Conservation (phyloP, 2,888 invertebrate genomes). For the Seladonia tumulorum region DNA sequence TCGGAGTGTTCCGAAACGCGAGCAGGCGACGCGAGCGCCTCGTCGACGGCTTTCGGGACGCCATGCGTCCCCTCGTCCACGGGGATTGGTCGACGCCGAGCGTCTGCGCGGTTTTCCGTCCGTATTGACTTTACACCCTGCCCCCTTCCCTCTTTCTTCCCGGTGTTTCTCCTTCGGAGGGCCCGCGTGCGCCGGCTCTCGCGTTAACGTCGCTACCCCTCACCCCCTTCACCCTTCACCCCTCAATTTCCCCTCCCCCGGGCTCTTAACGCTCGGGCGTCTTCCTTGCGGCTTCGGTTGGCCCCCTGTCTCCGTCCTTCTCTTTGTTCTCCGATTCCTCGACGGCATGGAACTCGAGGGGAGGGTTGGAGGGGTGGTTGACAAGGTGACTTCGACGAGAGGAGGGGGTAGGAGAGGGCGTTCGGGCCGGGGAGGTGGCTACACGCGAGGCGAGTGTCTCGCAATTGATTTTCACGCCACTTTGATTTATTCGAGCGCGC, state of each 20-base stretch:
- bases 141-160: constrained; percentile 29
- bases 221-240: neutral
- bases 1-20: constrained; percentile 26
- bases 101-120: constrained; percentile 77
- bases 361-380: constrained; percentile 22
- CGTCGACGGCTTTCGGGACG: constrained; percentile 29
- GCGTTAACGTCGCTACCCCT: neutral
- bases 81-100: constrained; percentile 75
- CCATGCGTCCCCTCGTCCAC: constrained; percentile 73
- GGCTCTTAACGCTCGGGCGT: neutral
- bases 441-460: constrained; percentile 76
- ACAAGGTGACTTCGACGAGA: neutral
- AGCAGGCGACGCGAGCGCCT: constrained; percentile 40
- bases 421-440: neutral
- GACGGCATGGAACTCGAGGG: neutral
- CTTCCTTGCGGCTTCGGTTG: neutral
- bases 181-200: constrained; percentile 19
- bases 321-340: constrained; percentile 7
- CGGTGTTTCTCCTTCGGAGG: constrained; percentile 20
- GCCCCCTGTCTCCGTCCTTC: neutral
- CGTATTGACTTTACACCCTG: constrained; percentile 81
- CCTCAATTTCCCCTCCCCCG: neutral
- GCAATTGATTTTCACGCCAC: constrained; percentile 82
- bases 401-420: constrained; percentile 14
- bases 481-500: constrained; percentile 79